Percentiles rank a stretch among this genome's conserved stretches.
phyloP scores from a whole-genome alignment of 1,140 invertebrate species.

The Temnothorax nylanderi region DNA sequence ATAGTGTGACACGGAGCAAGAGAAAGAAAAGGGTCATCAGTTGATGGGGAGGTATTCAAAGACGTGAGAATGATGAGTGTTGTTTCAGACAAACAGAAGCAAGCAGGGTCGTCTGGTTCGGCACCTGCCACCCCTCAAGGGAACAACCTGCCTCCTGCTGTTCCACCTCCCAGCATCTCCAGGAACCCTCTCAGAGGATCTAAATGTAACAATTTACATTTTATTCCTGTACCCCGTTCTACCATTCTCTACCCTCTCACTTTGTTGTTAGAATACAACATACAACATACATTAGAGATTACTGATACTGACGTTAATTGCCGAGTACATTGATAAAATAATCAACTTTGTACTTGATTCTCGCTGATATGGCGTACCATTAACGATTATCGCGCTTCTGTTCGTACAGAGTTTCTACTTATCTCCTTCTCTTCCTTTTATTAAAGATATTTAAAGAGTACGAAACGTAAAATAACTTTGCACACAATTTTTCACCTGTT shows the following conservation, averaged over 20 bases:
- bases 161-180: conserved; percentile 87
- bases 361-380: background rate
- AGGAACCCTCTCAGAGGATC: conserved; percentile 92
- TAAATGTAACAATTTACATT: conserved; percentile 89
- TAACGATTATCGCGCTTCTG: conserved; percentile 2
- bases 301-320: conserved; percentile 28
- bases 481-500: conserved; percentile 5
- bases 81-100: conserved; percentile 86
- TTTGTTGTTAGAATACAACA: conserved; percentile 40
- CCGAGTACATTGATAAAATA: conserved; percentile 10
- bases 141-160: conserved; percentile 84
- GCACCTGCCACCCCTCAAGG: conserved; percentile 84
- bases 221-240: conserved; percentile 73
- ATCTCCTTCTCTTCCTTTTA: conserved; percentile 7
- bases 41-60: conserved; percentile 70
- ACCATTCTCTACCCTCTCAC: conserved; percentile 68
- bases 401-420: conserved; percentile 20
- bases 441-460: background rate
- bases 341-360: conserved; percentile 24
- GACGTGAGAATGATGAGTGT: conserved; percentile 83
- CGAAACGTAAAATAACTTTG: conserved; percentile 7
- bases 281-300: conserved; percentile 55
- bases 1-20: conserved; percentile 52
- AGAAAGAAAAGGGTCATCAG: conserved; percentile 59
- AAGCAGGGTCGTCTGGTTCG: conserved; percentile 85